Base-by-base conservation (phyloP, 2,888 invertebrate species). In the Pristionchus japonicus region DNA sequence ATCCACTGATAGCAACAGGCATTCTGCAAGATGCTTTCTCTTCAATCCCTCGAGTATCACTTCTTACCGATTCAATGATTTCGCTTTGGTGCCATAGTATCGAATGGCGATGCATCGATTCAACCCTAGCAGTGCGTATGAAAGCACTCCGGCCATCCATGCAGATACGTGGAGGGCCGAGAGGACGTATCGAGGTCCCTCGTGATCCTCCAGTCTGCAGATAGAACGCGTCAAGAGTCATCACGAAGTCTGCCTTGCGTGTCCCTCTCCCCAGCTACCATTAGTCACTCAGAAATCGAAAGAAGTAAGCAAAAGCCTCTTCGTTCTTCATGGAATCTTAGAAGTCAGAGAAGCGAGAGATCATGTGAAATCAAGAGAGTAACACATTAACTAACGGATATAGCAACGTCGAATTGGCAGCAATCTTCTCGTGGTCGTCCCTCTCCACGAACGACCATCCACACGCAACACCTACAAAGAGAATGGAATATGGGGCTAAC, bases 41-140 rank as follows among this genome's bases (percentile, higher is more conserved):
- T 23, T 40, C 40, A 4, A 20, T 74, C 3, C 3, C 70, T 74
- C 7, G 70, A 77, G n/a, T 43, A 40, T 40, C 20, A 17, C 40
- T 23, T 31, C 43, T 64, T 27, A 86, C 86, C 87, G 77, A 89
- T 93, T 93, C 47, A 93, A 88, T 11, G 89, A 83, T 80, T 91
- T 90, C 27, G 93, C 93, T 88, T 91, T 90, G 15, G 93, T 93
- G 31, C 93, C 93, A 89, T 93, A 93, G 89, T 91, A 93, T 88
- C 93, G 93, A 61, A 93, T 93, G 1, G 93, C 93, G 57, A 93
- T 93, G 87, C 93, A 93, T 13, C 93, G 90, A 87, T 92, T 92
- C 57, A 91, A 67, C 40, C 92, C 91, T 34, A 91, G 88, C 27
- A 89, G 90, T n/a, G 92, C 91, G 64, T 91, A 91, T 49, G 91